These are phyloP conservation scores for Pterobdella sp. DNA, from an alignment of 2,888 invertebrate species.

Conservation along the genomic window DNA sequence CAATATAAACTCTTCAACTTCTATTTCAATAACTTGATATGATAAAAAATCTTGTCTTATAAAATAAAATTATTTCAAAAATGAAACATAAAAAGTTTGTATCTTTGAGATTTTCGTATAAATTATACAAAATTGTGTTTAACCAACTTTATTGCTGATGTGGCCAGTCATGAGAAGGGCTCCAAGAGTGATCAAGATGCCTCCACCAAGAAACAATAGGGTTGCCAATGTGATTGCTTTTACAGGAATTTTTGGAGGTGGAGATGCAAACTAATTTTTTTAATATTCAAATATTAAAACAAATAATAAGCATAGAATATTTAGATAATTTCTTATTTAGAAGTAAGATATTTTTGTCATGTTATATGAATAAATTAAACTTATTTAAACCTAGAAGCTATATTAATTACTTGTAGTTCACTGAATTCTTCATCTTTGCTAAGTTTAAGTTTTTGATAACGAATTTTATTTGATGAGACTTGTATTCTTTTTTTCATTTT, in stretches of 20 bases:
- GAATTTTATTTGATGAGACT: conserved; percentile 1
- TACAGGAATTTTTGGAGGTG: conserved; percentile 61
- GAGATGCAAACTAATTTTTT: conserved; percentile 5
- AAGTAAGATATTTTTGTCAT: no score
- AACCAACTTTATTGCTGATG: conserved; percentile 58
- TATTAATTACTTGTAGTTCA: conserved; percentile 7
- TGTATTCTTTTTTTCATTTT: background rate
- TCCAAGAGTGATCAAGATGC: conserved; percentile 66
- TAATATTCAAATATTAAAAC: background rate
- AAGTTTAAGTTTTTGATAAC: background rate
- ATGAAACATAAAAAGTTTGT: background rate
- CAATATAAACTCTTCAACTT: no score
- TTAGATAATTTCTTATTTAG: no score
- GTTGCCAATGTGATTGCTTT: conserved; percentile 71
- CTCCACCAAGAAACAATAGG: conserved; percentile 69
- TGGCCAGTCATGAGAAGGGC: conserved; percentile 71
- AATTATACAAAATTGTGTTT: background rate
- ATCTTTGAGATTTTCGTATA: background rate
- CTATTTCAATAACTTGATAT: background rate
- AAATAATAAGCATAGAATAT: no score
- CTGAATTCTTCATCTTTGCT: background rate
- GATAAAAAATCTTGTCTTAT: background rate
- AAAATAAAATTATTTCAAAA: background rate
- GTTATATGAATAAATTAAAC: no score
- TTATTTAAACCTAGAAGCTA: no score